These are phyloP conservation scores for Neopelma chrysocephalum DNA, from an alignment of 2,797 vertebrate species.

Conservation along the genomic window DNA sequence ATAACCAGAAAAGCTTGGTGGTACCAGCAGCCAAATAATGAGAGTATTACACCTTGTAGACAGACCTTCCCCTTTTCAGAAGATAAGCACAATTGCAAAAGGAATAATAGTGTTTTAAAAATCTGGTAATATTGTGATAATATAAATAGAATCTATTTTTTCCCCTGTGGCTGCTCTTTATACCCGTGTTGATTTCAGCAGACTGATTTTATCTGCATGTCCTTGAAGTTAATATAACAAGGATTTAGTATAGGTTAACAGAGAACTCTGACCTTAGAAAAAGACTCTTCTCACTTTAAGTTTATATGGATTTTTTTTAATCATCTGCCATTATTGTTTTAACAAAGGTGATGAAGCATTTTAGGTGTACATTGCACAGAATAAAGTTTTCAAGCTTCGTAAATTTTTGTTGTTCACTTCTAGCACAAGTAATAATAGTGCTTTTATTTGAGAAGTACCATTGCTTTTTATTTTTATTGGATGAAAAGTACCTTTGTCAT, in stretches of 20 bases:
- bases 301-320: neutral
- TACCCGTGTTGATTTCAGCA: neutral
- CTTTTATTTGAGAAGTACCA: neutral
- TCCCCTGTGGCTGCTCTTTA: neutral
- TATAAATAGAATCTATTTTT: neutral
- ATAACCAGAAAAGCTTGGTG: neutral
- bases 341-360: neutral
- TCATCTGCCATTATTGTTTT: neutral
- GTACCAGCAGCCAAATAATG: neutral
- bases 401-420: slow-evolving; percentile 1
- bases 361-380: neutral
- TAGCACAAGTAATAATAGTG: neutral
- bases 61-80: neutral
- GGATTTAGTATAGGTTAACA: neutral
- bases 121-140: neutral
- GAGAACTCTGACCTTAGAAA: neutral
- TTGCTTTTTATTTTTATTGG: neutral
- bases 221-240: neutral
- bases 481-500: neutral
- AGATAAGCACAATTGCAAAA: neutral
- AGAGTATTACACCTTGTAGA: neutral
- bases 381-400: neutral
- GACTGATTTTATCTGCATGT: neutral
- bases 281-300: neutral
- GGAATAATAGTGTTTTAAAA: neutral